phyloP scores from a whole-genome alignment of 2,113 vertebrate genomes.

The Spilogale gracilis region DNA sequence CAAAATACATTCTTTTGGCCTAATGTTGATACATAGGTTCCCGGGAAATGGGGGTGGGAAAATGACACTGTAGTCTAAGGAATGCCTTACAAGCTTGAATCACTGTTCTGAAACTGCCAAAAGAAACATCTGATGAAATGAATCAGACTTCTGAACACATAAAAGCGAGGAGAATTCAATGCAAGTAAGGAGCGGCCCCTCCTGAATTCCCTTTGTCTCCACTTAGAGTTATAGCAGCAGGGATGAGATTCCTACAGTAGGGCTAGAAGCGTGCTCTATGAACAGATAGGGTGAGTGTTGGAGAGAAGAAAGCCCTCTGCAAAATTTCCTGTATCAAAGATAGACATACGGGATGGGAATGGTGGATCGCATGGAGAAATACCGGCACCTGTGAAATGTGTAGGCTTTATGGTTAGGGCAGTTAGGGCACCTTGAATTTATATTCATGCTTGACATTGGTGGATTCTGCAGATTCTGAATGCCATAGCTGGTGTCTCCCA shows the following conservation, averaged over 20 bases:
- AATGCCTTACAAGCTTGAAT: conserved; percentile 77
- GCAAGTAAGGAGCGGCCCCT: conserved; percentile 28
- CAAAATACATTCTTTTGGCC: conserved; percentile 60
- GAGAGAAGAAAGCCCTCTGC: background rate
- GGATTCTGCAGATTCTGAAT: background rate
- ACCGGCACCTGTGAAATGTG: background rate
- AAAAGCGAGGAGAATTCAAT: background rate
- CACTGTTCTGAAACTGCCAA: conserved; percentile 50
- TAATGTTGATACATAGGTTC: conserved; percentile 58
- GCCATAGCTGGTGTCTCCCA: conserved; percentile 39
- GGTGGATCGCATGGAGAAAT: background rate
- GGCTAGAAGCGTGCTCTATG: background rate
- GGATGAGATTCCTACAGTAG: background rate
- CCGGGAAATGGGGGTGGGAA: conserved; percentile 38
- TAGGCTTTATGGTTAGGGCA: background rate
- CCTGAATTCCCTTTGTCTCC: conserved; percentile 60
- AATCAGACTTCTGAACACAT: conserved; percentile 65
- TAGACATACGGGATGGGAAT: background rate
- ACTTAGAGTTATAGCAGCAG: background rate
- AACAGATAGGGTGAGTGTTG: background rate
- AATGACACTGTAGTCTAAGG: conserved; percentile 44
- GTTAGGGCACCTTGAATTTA: background rate
- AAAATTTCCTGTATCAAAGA: background rate
- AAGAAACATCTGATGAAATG: conserved; percentile 48
- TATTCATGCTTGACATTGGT: accelerated